Conservation (phyloP, 2,113 vertebrate species). For the Pluvialis apricaria region DNA sequence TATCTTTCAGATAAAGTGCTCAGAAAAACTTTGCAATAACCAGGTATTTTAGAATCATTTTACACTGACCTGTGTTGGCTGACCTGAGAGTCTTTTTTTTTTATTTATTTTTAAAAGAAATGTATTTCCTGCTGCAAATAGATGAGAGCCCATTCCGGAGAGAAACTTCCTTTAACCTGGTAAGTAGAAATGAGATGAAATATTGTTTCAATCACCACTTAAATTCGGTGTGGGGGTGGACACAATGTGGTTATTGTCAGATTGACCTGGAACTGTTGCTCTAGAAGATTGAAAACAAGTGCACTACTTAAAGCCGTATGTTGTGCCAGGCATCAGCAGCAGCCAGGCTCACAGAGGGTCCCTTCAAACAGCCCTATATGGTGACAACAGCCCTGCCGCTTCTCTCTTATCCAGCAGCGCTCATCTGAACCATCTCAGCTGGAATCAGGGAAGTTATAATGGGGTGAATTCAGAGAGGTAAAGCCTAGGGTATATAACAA, state of each 20-base stretch:
- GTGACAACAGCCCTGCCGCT: neutral
- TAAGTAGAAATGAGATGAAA: constrained; percentile 21
- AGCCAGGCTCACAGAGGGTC: neutral
- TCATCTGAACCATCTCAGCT: neutral
- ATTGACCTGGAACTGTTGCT: constrained; percentile 25
- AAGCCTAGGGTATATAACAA: neutral
- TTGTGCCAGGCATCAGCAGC: neutral
- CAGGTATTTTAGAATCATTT: neutral
- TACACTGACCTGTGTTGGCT: neutral
- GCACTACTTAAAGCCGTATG: neutral
- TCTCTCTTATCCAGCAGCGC: neutral
- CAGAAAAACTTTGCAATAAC: neutral
- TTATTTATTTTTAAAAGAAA: constrained; percentile 24
- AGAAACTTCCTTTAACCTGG: constrained; percentile 16
- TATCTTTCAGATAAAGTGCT: neutral
- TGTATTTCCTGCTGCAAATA: constrained; percentile 27
- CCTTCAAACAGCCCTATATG: neutral
- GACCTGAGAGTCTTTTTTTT: neutral
- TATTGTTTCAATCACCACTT: constrained; percentile 51
- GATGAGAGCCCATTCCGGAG: neutral
- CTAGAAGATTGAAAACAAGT: neutral
- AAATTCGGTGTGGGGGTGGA: neutral
- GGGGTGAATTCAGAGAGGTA: neutral
- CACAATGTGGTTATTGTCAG: neutral
- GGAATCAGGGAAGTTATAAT: neutral